Percentiles rank a stretch among this genome's conserved stretches.
phyloP scores from a whole-genome alignment of 1,140 invertebrate species.

The Drosophila grimshawi region DNA sequence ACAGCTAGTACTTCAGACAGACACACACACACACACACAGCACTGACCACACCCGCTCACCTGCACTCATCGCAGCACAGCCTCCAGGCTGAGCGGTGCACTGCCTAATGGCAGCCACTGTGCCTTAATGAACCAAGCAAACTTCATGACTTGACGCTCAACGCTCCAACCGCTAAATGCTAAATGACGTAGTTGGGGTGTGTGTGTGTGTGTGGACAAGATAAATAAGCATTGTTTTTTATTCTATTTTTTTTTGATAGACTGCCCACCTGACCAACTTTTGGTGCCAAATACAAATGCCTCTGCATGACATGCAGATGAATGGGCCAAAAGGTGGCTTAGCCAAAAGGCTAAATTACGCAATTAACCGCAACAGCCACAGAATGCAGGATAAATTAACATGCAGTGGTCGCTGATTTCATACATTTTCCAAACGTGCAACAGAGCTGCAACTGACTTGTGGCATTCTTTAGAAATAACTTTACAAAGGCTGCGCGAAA shows the following conservation, averaged over 20 bases:
- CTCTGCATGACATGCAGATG: slow-evolving; percentile 47
- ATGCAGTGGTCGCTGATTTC: not conserved
- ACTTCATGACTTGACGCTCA: slow-evolving; percentile 64
- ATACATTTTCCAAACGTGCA: not conserved
- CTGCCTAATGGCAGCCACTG: slow-evolving; percentile 57
- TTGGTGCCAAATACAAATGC: slow-evolving; percentile 7
- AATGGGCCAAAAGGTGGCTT: slow-evolving; percentile 44
- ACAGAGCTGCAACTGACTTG: not conserved
- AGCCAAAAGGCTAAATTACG: slow-evolving; percentile 24
- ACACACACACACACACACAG: no score
- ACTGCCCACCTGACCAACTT: slow-evolving; percentile 14
- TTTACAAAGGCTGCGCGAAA: no score
- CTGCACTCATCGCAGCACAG: slow-evolving; percentile 42
- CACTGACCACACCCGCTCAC: slow-evolving; percentile 62
- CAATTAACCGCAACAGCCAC: slow-evolving; percentile 19
- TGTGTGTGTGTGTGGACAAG: slow-evolving; percentile 15
- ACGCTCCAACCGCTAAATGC: slow-evolving; percentile 20
- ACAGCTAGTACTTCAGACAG: slow-evolving; percentile 18
- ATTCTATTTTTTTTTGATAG: slow-evolving; percentile 1
- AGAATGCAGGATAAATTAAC: slow-evolving; percentile 28
- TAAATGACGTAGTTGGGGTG: slow-evolving; percentile 7
- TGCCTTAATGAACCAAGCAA: slow-evolving; percentile 62
- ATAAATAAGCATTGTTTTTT: slow-evolving; percentile 63
- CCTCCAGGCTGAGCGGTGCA: slow-evolving; percentile 1
- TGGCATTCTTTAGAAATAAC: not conserved